Base-by-base conservation (phyloP, 2,888 invertebrate species). In the Brassicogethes aeneus region DNA sequence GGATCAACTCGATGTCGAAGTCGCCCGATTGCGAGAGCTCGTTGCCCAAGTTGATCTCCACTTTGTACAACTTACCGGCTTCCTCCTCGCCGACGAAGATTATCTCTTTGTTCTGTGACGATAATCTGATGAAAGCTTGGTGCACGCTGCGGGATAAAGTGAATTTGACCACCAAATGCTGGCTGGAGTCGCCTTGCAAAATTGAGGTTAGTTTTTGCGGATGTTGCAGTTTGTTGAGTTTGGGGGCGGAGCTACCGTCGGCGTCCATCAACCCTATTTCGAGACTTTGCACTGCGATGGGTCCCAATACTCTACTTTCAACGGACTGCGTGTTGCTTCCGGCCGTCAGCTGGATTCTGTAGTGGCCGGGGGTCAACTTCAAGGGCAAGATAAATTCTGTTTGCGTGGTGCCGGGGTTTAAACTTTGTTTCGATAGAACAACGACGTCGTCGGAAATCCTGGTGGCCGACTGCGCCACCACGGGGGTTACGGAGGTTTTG, bases 21-120 rank as follows among this genome's bases (percentile, higher is more conserved):
- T 74, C 67, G 29, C 93, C 96, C 34, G 85, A 85, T 40, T 75
- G 70, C 50, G 77, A 77, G 57, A 97, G 81, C 57, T 91, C 90
- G 56, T 81, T 80, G 12, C 82, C 82, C 52, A 88, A 79, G 32
- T 79, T 75, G 34, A 97, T 77, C 61, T 95, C 94, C 49, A 95
- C 85, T 70, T 89, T 91, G 68, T 96, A 95, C 0, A 79, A 70
- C 58, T 80, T 80, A 38, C 74, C 70, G 46, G 71, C 71, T 61
- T 94, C 94, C 2, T 85, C 82, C 62, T 96, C 95, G 1, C 95
- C 91, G 2, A 97, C 87, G 65, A 92, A 96, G 55, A 94, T 82
- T 36, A 93, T 86, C 72, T 97, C 97, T 45, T 82, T 80, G 39
- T 72, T 71, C 12, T 70, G 69, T 53, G 85, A 78, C 30, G 77